Percentiles rank a stretch among this genome's conserved stretches.
Conservation (phyloP, 2,888 invertebrate species). For the Phyto melanocephala region DNA sequence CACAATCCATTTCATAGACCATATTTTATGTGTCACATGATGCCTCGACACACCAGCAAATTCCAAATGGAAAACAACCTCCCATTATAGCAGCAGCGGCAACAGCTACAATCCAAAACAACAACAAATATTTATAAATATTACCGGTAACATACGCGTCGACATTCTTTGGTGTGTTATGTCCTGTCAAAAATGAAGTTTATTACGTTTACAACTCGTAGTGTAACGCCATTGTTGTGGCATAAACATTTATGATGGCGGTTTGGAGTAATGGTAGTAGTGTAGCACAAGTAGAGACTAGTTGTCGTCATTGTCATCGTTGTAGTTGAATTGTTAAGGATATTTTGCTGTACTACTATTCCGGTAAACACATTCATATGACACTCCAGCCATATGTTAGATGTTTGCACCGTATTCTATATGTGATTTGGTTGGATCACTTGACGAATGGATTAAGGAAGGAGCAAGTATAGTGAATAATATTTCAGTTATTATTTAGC, state of each 20-base stretch:
- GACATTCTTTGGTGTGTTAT: constrained; percentile 71
- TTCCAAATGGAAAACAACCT: constrained; percentile 23
- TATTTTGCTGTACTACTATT: constrained; percentile 27
- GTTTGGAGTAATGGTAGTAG: constrained; percentile 6
- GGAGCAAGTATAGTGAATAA: constrained; percentile 70
- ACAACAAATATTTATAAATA: constrained; percentile 40
- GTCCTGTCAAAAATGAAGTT: constrained; percentile 77
- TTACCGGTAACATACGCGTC: constrained; percentile 64
- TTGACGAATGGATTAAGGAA: not conserved
- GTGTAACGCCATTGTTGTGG: constrained; percentile 64
- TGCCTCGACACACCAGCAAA: constrained; percentile 38
- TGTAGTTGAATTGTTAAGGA: constrained; percentile 34
- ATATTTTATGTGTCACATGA: constrained; percentile 60
- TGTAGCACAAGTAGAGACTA: not conserved
- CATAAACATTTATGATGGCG: constrained; percentile 57
- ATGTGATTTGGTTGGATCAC: constrained; percentile 27
- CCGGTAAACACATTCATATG: constrained; percentile 64
- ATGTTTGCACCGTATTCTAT: constrained; percentile 33
- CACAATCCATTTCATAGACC: constrained; percentile 29
- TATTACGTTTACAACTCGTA: constrained; percentile 74
- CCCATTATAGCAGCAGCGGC: constrained; percentile 40
- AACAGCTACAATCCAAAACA: constrained; percentile 46
- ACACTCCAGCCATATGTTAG: constrained; percentile 74
- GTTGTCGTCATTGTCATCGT: not conserved
- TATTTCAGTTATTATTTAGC: constrained; percentile 68